Evolutionary conservation across 1,140 invertebrate species (phyloP).

Genomic region (Melanaphis sacchari): DNA sequence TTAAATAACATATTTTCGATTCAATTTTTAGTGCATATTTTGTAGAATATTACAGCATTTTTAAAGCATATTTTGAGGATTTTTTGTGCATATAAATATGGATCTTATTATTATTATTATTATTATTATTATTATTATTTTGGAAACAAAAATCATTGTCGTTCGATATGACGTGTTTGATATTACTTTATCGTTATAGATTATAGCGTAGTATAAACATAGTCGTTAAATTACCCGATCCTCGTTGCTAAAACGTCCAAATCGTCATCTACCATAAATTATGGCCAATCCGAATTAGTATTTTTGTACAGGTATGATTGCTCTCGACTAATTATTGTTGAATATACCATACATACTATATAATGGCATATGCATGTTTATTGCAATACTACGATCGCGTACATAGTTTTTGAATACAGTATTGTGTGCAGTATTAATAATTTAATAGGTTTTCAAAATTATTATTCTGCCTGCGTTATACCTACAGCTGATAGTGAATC

Average conservation of each 20-base stretch:
- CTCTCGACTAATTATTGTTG: not conserved
- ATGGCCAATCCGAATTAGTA: not conserved
- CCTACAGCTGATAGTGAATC: not conserved
- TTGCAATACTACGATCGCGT: not conserved
- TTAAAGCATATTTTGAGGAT: too few relatives aligned
- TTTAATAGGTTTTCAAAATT: not conserved
- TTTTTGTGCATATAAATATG: too few relatives aligned
- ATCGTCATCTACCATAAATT: not conserved
- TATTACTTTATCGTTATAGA: not conserved
- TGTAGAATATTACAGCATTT: too few relatives aligned
- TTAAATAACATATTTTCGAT: too few relatives aligned
- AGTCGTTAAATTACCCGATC: not conserved
- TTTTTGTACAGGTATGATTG: not conserved
- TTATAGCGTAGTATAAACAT: not conserved
- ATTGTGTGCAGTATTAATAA: not conserved
- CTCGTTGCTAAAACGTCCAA: not conserved
- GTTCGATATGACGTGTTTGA: too few relatives aligned
- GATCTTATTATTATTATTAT: too few relatives aligned
- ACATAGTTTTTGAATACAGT: not conserved
- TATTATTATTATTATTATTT: conserved; percentile 17
- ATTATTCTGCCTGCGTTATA: not conserved
- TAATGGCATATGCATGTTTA: not conserved
- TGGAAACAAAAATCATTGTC: not conserved
- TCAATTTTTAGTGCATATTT: too few relatives aligned
- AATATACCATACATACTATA: not conserved